Percentiles rank a stretch among this genome's conserved stretches.
phyloP scores from a whole-genome alignment of 2,113 vertebrate genomes.

The Atrichornis clamosus region DNA sequence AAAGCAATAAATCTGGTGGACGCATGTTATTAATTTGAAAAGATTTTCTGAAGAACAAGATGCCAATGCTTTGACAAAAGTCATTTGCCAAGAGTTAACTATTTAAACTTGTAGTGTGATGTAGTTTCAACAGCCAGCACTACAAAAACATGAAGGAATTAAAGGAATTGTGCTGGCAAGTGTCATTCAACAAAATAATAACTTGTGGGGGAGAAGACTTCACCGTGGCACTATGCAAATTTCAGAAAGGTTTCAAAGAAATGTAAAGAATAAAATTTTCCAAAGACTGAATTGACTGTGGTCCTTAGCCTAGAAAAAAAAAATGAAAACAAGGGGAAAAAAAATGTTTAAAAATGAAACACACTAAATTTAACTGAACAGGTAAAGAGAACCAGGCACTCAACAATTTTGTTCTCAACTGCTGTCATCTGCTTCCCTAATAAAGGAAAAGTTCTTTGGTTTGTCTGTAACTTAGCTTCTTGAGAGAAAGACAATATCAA shows the following conservation, averaged over 20 bases:
- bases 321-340: background rate
- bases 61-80: conserved; percentile 50
- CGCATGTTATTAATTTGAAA: conserved; percentile 48
- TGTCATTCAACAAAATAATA: background rate
- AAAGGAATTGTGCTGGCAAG: background rate
- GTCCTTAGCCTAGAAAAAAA: background rate
- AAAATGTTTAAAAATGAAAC: background rate
- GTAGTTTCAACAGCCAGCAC: background rate
- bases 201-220: background rate
- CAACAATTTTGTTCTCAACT: background rate
- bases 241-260: background rate
- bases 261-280: background rate
- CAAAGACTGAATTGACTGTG: background rate
- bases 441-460: background rate
- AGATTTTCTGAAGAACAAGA: conserved; percentile 48
- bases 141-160: background rate
- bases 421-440: background rate
- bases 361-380: background rate
- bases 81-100: conserved; percentile 30
- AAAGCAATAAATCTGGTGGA: conserved; percentile 30
- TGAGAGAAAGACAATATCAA: background rate
- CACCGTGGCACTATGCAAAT: background rate
- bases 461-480: background rate
- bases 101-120: background rate
- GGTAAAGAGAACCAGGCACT: background rate